phyloP scores from a whole-genome alignment of 2,888 invertebrate species.

The Brenthis daphne region DNA sequence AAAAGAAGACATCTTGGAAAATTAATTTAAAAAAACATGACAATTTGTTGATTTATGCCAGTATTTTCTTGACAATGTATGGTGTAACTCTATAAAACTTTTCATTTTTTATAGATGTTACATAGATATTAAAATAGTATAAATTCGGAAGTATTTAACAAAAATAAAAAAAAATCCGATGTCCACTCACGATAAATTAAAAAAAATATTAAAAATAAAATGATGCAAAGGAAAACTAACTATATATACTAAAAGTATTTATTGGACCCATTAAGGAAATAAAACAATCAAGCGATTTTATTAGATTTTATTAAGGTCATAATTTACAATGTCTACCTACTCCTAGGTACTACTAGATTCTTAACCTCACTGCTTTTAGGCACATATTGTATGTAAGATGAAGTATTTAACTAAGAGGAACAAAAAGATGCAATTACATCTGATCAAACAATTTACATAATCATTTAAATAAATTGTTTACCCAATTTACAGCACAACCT shows the following conservation, averaged over 20 bases:
- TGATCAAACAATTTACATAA: neutral
- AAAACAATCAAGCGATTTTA: neutral
- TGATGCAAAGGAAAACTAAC: too few relatives aligned
- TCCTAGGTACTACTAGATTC: conserved; percentile 27
- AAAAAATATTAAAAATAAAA: too few relatives aligned
- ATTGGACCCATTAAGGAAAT: neutral
- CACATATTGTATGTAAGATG: too few relatives aligned
- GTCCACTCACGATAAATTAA: too few relatives aligned
- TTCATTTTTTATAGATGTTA: neutral
- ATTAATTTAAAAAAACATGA: conserved; percentile 22
- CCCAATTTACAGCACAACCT: neutral
- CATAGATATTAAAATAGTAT: neutral
- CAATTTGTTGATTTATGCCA: conserved; percentile 22
- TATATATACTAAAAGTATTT: neutral
- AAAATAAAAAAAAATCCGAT: too few relatives aligned
- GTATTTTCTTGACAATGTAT: conserved; percentile 7
- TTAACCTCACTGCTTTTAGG: conserved; percentile 8
- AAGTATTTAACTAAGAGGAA: neutral
- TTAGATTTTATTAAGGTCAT: conserved; percentile 4
- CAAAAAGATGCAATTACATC: neutral
- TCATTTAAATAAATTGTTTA: neutral
- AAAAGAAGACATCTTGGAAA: conserved; percentile 32
- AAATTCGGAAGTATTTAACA: too few relatives aligned
- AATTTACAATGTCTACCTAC: conserved; percentile 11
- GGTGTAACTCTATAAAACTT: neutral